These are phyloP conservation scores for Anhinga rufa DNA, from an alignment of 2,113 vertebrate species.

Conservation along the genomic window DNA sequence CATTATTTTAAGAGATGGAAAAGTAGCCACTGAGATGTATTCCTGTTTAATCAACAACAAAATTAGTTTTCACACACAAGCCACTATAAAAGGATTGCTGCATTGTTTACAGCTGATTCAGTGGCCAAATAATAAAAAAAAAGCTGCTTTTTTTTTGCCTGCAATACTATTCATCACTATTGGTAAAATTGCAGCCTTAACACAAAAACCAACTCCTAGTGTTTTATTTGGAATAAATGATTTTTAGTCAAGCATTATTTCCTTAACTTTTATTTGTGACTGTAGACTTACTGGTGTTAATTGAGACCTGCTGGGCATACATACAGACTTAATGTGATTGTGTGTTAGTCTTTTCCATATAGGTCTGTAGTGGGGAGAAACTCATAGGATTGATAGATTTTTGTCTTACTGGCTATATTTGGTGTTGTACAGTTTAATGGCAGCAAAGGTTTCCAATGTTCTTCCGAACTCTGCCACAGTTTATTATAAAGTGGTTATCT, in stretches of 20 bases:
- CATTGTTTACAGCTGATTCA: conserved; percentile 35
- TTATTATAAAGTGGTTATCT: not conserved
- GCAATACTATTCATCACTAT: not conserved
- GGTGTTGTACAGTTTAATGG: not conserved
- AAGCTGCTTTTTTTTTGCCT: not conserved
- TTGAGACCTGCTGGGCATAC: not conserved
- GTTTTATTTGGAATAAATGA: not conserved
- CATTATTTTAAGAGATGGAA: conserved; percentile 5
- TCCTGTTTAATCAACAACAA: conserved; percentile 41
- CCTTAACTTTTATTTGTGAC: not conserved
- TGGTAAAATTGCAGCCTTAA: not conserved
- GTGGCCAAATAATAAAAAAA: not conserved
- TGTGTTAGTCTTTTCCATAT: not conserved
- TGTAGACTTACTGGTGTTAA: not conserved
- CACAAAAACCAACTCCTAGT: not conserved
- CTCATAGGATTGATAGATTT: not conserved
- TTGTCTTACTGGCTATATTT: not conserved
- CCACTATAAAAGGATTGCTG: not conserved
- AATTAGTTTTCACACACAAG: conserved; percentile 21
- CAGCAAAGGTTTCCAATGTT: not conserved
- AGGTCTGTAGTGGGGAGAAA: not conserved
- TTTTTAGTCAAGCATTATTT: not conserved
- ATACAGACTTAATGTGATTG: not conserved
- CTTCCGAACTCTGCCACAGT: not conserved
- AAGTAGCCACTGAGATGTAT: not conserved